phyloP scores from a whole-genome alignment of 2,113 vertebrate genomes.

The Equus quagga region DNA sequence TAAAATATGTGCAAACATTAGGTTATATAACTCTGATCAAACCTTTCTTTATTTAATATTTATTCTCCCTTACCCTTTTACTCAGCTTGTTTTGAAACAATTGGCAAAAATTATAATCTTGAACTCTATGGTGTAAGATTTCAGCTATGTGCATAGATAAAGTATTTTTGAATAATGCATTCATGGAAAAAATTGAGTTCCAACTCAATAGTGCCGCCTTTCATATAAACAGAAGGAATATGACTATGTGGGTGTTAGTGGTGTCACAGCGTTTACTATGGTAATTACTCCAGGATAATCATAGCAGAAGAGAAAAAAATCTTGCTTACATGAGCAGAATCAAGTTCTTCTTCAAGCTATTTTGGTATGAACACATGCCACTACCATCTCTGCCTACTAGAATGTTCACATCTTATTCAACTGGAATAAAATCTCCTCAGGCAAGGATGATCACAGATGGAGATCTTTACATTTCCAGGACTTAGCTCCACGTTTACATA shows the following conservation, averaged over 20 bases:
- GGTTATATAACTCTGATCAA: background rate
- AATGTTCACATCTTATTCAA: background rate
- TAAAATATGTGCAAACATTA: background rate
- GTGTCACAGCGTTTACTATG: slow-evolving; percentile 21
- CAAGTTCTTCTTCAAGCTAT: slow-evolving; percentile 45
- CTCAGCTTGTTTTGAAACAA: background rate
- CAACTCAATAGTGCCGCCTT: background rate
- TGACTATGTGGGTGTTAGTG: slow-evolving; percentile 26
- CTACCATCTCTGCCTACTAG: background rate
- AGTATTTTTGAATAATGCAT: slow-evolving; percentile 46
- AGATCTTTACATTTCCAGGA: background rate
- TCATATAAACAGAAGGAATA: background rate
- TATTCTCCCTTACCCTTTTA: background rate
- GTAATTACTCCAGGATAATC: slow-evolving; percentile 56
- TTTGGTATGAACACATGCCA: background rate
- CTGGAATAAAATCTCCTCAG: background rate
- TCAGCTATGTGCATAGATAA: background rate
- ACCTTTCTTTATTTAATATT: background rate
- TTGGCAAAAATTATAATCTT: slow-evolving; percentile 14
- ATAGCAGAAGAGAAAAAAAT: background rate
- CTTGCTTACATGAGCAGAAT: slow-evolving; percentile 41
- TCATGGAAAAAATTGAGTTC: background rate
- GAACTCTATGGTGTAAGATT: background rate
- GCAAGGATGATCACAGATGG: background rate
- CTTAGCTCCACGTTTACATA: background rate